These are phyloP conservation scores for Callipepla californica DNA, from an alignment of 2,113 vertebrate species.

Conservation along the genomic window DNA sequence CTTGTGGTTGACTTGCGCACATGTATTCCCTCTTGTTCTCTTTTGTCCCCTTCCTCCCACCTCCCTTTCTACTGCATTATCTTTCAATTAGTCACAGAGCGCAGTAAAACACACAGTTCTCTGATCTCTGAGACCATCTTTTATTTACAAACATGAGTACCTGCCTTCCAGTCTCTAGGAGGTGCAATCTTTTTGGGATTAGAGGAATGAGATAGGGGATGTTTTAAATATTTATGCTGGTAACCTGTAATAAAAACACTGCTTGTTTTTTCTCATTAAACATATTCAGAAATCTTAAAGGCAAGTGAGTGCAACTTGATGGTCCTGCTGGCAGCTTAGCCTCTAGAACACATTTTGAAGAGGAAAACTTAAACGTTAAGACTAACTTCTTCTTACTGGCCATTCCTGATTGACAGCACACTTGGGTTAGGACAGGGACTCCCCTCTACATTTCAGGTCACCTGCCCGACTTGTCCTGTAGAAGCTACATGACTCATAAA, in stretches of 20 bases:
- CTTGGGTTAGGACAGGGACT: neutral
- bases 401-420: neutral
- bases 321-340: neutral
- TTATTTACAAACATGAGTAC: neutral
- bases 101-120: neutral
- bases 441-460: neutral
- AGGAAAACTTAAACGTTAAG: neutral
- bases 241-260: neutral
- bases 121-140: neutral
- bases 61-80: neutral
- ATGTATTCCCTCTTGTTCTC: neutral
- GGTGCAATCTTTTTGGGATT: neutral
- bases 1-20: neutral
- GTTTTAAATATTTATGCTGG: neutral
- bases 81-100: neutral
- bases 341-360: neutral
- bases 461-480: neutral
- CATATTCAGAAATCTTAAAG: neutral
- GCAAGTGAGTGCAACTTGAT: neutral
- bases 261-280: neutral
- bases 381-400: neutral
- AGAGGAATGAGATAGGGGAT: neutral
- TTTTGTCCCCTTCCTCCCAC: constrained; percentile 12
- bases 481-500: neutral
- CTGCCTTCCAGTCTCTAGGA: neutral